A percentile compares a stretch with the other conserved stretches of the same genome.
These are phyloP conservation scores for Oxyruncus cristatus DNA, from an alignment of 2,113 vertebrate species.

Conservation along the genomic window DNA sequence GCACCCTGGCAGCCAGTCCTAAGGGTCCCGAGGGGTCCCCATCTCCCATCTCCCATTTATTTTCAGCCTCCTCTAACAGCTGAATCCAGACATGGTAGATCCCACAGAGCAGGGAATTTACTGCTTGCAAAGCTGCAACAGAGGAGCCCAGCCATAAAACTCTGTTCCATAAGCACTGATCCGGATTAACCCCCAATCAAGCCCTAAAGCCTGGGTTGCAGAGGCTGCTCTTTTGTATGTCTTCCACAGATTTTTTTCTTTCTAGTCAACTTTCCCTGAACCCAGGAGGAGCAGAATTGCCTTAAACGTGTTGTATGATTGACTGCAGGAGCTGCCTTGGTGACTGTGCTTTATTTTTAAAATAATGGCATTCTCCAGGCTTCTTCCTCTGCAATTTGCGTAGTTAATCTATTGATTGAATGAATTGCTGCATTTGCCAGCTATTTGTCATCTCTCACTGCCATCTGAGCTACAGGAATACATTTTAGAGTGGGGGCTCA, in stretches of 20 bases:
- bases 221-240: not conserved
- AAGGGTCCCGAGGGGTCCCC: rapidly evolving
- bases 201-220: not conserved
- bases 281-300: not conserved
- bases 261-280: not conserved
- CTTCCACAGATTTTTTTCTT: not conserved
- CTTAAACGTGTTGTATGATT: not conserved
- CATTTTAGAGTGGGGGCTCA: not conserved
- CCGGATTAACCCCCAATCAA: not conserved
- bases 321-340: not conserved
- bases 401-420: not conserved
- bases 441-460: not conserved
- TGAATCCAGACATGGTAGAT: not conserved
- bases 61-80: not conserved
- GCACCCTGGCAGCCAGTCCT: not conserved
- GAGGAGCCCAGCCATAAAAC: not conserved
- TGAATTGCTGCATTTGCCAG: not conserved
- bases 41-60: rapidly evolving
- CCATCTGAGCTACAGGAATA: not conserved
- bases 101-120: not conserved
- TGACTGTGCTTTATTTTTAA: not conserved
- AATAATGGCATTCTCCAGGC: not conserved
- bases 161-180: not conserved
- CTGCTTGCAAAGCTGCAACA: not conserved
- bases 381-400: not conserved